Evolutionary conservation across 1,140 invertebrate species (phyloP).

Genomic region (Mercenaria mercenaria): DNA sequence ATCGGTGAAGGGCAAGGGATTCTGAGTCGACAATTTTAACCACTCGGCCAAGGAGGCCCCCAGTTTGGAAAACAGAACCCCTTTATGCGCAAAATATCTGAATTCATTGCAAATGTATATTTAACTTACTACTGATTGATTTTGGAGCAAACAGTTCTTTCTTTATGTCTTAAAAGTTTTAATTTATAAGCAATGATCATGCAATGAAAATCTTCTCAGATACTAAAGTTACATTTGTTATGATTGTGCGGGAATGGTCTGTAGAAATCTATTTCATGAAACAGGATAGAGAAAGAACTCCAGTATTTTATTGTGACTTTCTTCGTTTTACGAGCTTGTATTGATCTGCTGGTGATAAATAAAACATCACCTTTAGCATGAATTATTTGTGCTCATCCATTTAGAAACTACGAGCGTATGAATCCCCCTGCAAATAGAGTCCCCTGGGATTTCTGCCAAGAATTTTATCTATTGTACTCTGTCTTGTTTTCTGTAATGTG

Average conservation of each 20-base stretch:
- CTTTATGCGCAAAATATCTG: no score
- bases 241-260: neutral
- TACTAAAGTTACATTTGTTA: no score
- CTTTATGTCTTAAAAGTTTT: no score
- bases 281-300: slow-evolving; percentile 18
- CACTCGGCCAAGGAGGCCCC: no score
- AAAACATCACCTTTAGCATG: slow-evolving; percentile 66
- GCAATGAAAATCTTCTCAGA: no score
- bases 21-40: no score
- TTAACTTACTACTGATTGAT: no score
- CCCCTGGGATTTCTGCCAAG: slow-evolving; percentile 45
- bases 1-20: no score
- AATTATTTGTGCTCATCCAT: slow-evolving; percentile 64
- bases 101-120: no score
- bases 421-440: slow-evolving; percentile 42
- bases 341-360: slow-evolving; percentile 62
- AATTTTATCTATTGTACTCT: slow-evolving; percentile 57
- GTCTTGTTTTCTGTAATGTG: slow-evolving; percentile 40
- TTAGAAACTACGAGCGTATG: slow-evolving; percentile 48
- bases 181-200: no score
- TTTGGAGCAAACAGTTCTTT: no score
- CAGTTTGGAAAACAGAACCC: no score
- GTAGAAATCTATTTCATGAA: neutral
- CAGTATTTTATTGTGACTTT: slow-evolving; percentile 26
- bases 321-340: slow-evolving; percentile 46